Conservation (phyloP, 2,113 vertebrate species). For the Pomatorhinus ruficollis region DNA sequence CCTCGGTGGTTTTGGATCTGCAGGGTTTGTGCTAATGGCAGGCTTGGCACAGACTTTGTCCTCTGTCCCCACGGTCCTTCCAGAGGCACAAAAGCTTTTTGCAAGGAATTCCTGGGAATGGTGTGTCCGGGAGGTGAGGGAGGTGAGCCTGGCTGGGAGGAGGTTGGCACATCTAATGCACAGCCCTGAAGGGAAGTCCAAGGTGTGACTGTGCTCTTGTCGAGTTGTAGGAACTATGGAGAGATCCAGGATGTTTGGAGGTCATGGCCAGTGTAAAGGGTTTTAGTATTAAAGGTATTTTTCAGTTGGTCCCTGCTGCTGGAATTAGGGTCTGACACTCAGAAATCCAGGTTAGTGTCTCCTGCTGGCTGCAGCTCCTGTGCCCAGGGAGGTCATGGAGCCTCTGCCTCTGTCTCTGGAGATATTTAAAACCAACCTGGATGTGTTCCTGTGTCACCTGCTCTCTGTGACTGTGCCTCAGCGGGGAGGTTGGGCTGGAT, state of each 20-base stretch:
- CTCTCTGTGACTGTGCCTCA: not conserved
- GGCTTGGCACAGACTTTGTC: accelerated
- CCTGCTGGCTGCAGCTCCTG: not conserved
- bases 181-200: not conserved
- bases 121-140: not conserved
- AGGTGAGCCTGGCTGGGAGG: not conserved
- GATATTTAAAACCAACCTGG: not conserved
- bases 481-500: not conserved
- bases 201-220: not conserved
- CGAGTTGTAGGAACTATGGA: not conserved
- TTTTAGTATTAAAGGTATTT: not conserved
- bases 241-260: not conserved
- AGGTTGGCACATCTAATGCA: not conserved
- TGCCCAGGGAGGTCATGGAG: accelerated
- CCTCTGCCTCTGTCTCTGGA: not conserved
- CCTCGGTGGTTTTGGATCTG: not conserved
- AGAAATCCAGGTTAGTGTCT: not conserved
- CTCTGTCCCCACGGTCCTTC: not conserved
- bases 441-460: not conserved
- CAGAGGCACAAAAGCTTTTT: not conserved
- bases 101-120: accelerated
- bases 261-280: accelerated
- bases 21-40: not conserved
- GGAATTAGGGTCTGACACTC: not conserved
- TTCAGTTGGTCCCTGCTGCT: not conserved